Base-by-base conservation (phyloP, 2,113 vertebrate species). In the Menura novaehollandiae region DNA sequence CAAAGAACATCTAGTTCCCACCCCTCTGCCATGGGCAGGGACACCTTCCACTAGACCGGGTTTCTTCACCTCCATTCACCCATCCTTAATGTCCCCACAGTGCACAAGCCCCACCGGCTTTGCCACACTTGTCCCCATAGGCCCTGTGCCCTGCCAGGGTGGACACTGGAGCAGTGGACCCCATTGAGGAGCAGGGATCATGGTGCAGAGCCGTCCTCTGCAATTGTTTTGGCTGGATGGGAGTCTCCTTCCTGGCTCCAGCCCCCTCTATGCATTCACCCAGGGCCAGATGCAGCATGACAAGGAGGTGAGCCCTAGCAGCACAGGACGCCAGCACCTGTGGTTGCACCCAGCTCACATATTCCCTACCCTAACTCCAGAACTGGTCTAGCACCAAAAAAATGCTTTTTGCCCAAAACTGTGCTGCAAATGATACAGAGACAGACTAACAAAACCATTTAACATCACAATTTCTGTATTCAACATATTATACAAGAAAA, bases 111-210 rank as follows among this genome's bases (percentile, higher is more conserved):
- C 51, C 43, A 41, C 28, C 66, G 32, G 28, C 53, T 92, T 91
- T 89, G 49, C 41, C 49, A 47, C 33, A 18, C 22, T 74, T 62
- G 22, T 66, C 32, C 21, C 32, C 60, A 53, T 4, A 55, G 23
- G 20, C 18, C 35, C 60, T 35, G 19, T 37, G 37, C 20, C 56
- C 62, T 79, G 30, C 30, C 47, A 35, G 23, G 10, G 9, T 37
- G 33, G 32, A 74, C 56, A 33, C 24, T 46, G 55, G n/a, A 74
- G 17, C 41, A 92, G 47, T 4, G 27, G 24, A 26, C 17, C 24
- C 33, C 6, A 0, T 3, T 15, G 33, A 22, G 20, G 11, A 59
- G 21, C 35, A 21, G 10, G 21, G 3, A 46, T 16, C 7, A 1
- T 3, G 15, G 32, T 27, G 37, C 15, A 74, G 16, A 87, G 21